These are phyloP conservation scores for Chaenodraco wilsoni DNA, from an alignment of 2,797 vertebrate genomes.

Conservation along the genomic window DNA sequence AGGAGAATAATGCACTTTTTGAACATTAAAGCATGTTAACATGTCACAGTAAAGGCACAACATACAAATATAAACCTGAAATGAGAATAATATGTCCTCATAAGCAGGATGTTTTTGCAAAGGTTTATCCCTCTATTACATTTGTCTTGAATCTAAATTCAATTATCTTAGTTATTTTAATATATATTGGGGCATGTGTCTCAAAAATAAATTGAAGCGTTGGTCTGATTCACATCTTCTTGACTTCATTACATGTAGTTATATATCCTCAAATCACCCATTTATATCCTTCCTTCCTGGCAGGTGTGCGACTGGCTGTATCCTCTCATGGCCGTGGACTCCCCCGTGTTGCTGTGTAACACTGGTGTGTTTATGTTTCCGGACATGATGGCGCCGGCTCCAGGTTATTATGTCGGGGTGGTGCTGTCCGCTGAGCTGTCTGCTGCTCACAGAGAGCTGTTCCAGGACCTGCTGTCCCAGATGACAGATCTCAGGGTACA, in stretches of 20 bases:
- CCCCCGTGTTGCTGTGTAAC: slow-evolving; percentile 92
- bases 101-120: neutral
- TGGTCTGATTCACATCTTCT: neutral
- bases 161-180: neutral
- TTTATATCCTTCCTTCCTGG: slow-evolving; percentile 16
- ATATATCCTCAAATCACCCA: neutral
- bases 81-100: no score
- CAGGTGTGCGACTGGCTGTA: slow-evolving; percentile 98
- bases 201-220: neutral
- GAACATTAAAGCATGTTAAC: no score
- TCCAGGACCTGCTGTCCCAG: slow-evolving; percentile 92
- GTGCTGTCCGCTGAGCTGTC: slow-evolving; percentile 93
- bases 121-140: neutral
- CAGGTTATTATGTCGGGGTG: slow-evolving; percentile 93
- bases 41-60: no score
- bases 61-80: no score
- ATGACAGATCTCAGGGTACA: slow-evolving; percentile 95
- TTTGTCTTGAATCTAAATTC: neutral
- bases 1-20: no score
- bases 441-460: slow-evolving; percentile 85
- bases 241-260: neutral
- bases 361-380: slow-evolving; percentile 98
- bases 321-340: slow-evolving; percentile 91
- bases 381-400: slow-evolving; percentile 90
- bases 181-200: neutral